Evolutionary conservation across 2,797 vertebrate species (phyloP).

Genomic region (Argentina silus): DNA sequence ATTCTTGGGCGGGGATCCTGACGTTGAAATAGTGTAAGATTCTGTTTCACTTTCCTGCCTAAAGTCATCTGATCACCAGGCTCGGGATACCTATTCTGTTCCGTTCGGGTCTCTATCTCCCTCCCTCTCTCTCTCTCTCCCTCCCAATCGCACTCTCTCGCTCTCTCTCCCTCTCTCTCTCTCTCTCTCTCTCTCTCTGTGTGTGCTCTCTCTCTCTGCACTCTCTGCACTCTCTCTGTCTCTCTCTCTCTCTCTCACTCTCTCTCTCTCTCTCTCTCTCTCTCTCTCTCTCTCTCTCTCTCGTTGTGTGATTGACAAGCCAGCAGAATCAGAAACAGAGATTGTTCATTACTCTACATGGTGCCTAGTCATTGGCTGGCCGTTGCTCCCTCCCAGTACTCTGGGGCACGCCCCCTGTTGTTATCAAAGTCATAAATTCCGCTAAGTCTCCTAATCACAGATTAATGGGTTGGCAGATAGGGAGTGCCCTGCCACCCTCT

Average conservation of each 20-base stretch:
- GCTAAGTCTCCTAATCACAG: slow-evolving; percentile 78
- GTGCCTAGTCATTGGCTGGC: slow-evolving; percentile 31
- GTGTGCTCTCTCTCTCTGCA: neutral
- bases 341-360: slow-evolving; percentile 45
- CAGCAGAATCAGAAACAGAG: slow-evolving; percentile 40
- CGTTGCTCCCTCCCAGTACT: slow-evolving; percentile 33
- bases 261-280: neutral
- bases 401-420: slow-evolving; percentile 68
- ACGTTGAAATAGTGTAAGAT: slow-evolving; percentile 53
- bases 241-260: neutral
- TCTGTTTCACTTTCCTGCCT: slow-evolving; percentile 51
- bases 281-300: slow-evolving; percentile 11
- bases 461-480: slow-evolving; percentile 77
- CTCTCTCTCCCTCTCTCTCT: neutral
- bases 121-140: slow-evolving; percentile 3
- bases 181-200: neutral
- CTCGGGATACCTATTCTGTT: slow-evolving; percentile 48
- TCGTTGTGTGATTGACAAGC: too few species aligned
- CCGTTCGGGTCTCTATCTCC: slow-evolving; percentile 42
- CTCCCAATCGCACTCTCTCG: neutral
- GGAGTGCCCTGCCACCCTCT: slow-evolving; percentile 59
- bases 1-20: slow-evolving; percentile 67
- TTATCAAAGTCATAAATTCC: slow-evolving; percentile 79
- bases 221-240: slow-evolving; percentile 1
- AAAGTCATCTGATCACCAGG: slow-evolving; percentile 65